phyloP scores from a whole-genome alignment of 2,113 vertebrate species.

The Ia io region DNA sequence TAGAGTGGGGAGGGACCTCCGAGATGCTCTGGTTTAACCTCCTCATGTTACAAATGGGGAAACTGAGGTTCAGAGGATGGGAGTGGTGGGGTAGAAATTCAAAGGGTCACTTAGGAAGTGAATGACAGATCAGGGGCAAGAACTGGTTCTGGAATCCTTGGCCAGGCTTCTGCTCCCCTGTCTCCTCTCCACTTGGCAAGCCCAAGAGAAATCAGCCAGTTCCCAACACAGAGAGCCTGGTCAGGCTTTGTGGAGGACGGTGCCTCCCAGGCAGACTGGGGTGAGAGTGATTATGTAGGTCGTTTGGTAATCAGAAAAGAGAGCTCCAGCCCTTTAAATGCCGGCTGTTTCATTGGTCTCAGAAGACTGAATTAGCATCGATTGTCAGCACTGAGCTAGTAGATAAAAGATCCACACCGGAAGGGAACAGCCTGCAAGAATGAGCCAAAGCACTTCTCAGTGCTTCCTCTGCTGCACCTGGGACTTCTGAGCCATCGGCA shows the following conservation, averaged over 20 bases:
- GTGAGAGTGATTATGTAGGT: neutral
- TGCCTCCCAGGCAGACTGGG: slow-evolving; percentile 33
- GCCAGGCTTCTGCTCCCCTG: neutral
- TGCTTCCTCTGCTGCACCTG: neutral
- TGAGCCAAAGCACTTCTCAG: neutral
- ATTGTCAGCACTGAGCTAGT: neutral
- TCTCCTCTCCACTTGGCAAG: slow-evolving; percentile 21
- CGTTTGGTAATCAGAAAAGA: slow-evolving; percentile 35
- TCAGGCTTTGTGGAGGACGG: neutral
- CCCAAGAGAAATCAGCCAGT: slow-evolving; percentile 30
- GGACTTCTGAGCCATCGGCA: neutral
- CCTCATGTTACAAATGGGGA: neutral
- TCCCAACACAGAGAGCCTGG: slow-evolving; percentile 13
- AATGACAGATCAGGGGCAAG: neutral
- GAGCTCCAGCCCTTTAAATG: slow-evolving; percentile 29
- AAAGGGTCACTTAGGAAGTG: neutral
- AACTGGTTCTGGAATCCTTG: neutral
- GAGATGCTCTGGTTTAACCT: neutral
- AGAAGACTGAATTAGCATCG: neutral
- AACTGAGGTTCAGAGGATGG: neutral
- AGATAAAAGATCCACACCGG: neutral
- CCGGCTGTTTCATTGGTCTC: slow-evolving; percentile 18
- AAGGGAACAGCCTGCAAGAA: neutral
- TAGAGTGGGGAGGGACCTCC: neutral
- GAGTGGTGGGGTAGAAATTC: neutral